phyloP scores from a whole-genome alignment of 1,140 invertebrate species.

The Drosophila murphyi region DNA sequence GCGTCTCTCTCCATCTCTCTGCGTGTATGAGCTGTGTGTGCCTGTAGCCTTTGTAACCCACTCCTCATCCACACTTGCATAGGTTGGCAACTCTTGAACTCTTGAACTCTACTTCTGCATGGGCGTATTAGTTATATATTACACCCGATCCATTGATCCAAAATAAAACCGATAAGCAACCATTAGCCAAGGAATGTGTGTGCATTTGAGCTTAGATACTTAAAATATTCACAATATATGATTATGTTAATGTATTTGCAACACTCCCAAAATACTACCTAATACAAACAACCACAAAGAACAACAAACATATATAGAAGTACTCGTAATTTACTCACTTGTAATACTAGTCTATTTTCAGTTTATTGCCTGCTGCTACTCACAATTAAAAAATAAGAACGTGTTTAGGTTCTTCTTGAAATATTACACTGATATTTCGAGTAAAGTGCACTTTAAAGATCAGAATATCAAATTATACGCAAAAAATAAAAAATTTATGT shows the following conservation, averaged over 20 bases:
- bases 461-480: slow-evolving; percentile 14
- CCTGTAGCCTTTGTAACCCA: slow-evolving; percentile 15
- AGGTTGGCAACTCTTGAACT: slow-evolving; percentile 40
- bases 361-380: slow-evolving; percentile 70
- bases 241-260: slow-evolving; percentile 53
- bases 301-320: slow-evolving; percentile 19
- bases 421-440: slow-evolving; percentile 7
- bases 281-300: slow-evolving; percentile 26
- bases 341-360: slow-evolving; percentile 53
- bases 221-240: slow-evolving; percentile 30
- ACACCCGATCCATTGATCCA: slow-evolving; percentile 23
- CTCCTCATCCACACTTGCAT: slow-evolving; percentile 17
- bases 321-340: slow-evolving; percentile 38
- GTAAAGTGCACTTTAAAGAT: slow-evolving; percentile 32
- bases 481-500: not conserved
- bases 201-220: slow-evolving; percentile 44
- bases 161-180: slow-evolving; percentile 3
- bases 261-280: slow-evolving; percentile 18
- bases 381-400: slow-evolving; percentile 17
- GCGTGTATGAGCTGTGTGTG: slow-evolving; percentile 34
- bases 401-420: slow-evolving; percentile 22
- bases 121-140: slow-evolving; percentile 23
- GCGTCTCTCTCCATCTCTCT: slow-evolving; percentile 26
- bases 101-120: slow-evolving; percentile 54
- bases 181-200: slow-evolving; percentile 46